phyloP scores from a whole-genome alignment of 2,113 vertebrate genomes.

The Tragelaphus scriptus region DNA sequence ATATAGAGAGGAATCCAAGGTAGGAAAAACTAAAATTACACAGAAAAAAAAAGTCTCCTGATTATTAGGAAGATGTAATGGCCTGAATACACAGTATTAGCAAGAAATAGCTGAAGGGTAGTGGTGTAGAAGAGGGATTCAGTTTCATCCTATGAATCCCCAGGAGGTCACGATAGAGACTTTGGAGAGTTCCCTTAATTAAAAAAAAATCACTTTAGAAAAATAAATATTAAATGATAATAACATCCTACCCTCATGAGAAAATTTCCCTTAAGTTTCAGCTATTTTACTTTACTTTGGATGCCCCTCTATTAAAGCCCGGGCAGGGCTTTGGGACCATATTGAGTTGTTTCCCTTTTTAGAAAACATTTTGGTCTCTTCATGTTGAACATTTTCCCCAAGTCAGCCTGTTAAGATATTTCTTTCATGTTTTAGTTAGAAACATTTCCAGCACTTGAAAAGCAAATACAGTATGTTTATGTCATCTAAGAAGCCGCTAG shows the following conservation, averaged over 20 bases:
- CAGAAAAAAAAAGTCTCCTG: background rate
- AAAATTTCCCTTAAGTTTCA: constrained; percentile 18
- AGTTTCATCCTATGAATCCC: background rate
- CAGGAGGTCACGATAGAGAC: background rate
- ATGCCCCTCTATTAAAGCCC: constrained; percentile 24
- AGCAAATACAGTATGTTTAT: constrained; percentile 69
- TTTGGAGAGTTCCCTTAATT: background rate
- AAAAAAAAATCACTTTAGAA: constrained; percentile 8
- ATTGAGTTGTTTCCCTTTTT: constrained; percentile 50
- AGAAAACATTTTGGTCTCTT: constrained; percentile 54
- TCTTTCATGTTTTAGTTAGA: constrained; percentile 64
- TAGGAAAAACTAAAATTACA: constrained; percentile 3
- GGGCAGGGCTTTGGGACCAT: constrained; percentile 23
- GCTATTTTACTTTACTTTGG: constrained; percentile 1
- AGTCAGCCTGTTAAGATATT: constrained; percentile 62
- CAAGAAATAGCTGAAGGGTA: background rate
- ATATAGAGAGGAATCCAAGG: background rate
- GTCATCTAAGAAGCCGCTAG: constrained; percentile 47
- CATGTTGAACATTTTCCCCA: constrained; percentile 39
- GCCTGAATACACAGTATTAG: background rate
- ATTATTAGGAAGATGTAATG: background rate
- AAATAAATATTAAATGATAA: constrained; percentile 28
- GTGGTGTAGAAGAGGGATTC: background rate
- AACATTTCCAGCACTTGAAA: constrained; percentile 65
- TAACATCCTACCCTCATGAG: background rate